Base-by-base conservation (phyloP, 1,140 invertebrate genomes). In the Leptinotarsa defecta region DNA sequence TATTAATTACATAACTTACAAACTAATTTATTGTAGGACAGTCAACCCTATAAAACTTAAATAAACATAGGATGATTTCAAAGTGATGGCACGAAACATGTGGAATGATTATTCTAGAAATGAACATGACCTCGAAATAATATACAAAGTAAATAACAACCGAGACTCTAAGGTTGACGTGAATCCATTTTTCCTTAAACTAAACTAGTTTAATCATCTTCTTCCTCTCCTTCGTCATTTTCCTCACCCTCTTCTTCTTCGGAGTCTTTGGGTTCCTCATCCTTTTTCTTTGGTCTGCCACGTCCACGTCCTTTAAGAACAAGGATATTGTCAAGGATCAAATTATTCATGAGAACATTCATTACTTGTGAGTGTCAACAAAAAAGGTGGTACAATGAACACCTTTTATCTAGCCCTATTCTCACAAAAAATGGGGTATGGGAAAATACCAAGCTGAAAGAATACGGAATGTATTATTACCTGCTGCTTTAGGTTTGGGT, bases 281-380 rank as follows among this genome's bases (percentile, higher is more conserved):
- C 77, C 48, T 83, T 81, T 61, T 78, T 82, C 72, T 82, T 83
- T 48, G 82, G 82, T 74, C 82, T 64, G 2, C 82, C 82, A 8
- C 83, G 75, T 20, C 82, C 76, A 65, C 81, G 74, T 70, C n/a
- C 48, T 63, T 64, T 13, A 73, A 62, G 62, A 20, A 74, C 61
- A 20, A 57, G 13, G 27, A 52, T 57, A 48, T 19, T 15, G 48
- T 49, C 27, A 74, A 17, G 69, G 24, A 20, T 19, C 57, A 27
- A 70, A 24, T 43, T 43, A 43, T 11, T 43, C 11, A 49, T 75
- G n/a, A 62, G 20, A 27, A 48, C 22, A 24, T 57, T 13, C 61
- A 8, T 19, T 6, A 11, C 27, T 49, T 43, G 68, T 5, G 22
- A 15, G 4, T 4, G 0, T 43, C 8, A 43, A 43, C 8, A 43